These are phyloP conservation scores for Seira musarum DNA, from an alignment of 2,888 invertebrate genomes.

Conservation along the genomic window DNA sequence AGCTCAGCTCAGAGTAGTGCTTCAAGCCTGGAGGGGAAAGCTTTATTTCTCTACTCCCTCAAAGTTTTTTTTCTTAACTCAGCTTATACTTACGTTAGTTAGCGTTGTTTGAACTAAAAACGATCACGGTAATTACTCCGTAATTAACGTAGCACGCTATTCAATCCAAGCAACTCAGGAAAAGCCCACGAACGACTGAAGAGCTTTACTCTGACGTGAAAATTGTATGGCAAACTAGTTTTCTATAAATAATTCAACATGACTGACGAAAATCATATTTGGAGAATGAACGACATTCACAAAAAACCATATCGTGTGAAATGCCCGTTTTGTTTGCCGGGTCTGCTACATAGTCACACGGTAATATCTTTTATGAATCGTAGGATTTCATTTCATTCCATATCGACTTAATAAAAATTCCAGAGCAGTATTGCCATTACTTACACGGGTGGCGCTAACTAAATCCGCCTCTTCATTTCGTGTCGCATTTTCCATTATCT, in stretches of 20 bases:
- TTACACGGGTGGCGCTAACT: background rate
- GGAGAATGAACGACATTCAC: background rate
- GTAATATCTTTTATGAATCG: background rate
- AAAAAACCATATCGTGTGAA: background rate
- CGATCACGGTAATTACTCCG: slow-evolving; percentile 12
- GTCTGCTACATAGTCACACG: too few species aligned
- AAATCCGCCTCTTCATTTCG: slow-evolving; percentile 7
- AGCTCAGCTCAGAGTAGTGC: background rate
- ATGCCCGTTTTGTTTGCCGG: background rate
- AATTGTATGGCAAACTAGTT: background rate
- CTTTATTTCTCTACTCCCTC: too few species aligned
- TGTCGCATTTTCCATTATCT: slow-evolving; percentile 10
- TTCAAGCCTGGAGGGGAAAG: too few species aligned
- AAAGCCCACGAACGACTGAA: background rate
- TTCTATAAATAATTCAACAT: slow-evolving; percentile 6
- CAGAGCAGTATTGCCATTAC: too few species aligned
- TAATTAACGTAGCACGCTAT: background rate
- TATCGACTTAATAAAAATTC: background rate
- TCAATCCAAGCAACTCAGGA: background rate
- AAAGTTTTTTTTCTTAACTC: background rate
- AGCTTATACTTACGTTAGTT: background rate
- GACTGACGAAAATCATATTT: slow-evolving; percentile 2
- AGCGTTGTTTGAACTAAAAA: background rate
- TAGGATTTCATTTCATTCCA: background rate
- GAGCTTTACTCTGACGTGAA: background rate